phyloP scores from a whole-genome alignment of 2,113 vertebrate genomes.

The Ibidorhyncha struthersii region DNA sequence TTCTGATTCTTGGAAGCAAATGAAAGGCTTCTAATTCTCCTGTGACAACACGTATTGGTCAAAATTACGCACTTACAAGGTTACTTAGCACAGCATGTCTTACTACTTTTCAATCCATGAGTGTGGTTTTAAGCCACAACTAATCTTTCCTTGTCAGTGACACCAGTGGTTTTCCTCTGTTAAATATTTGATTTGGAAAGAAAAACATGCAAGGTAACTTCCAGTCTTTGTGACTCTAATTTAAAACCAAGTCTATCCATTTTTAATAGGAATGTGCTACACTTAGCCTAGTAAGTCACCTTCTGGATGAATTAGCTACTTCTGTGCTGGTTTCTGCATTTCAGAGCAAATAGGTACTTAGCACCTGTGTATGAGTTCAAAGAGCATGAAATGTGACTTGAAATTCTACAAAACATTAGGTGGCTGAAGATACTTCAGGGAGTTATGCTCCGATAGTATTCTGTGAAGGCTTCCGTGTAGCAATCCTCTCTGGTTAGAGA shows the following conservation, averaged over 20 bases:
- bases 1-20: neutral
- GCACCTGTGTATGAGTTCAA: neutral
- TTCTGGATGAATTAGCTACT: neutral
- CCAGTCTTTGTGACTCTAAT: constrained; percentile 30
- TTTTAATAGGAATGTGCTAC: constrained; percentile 57
- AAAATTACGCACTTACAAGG: neutral
- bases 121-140: constrained; percentile 36
- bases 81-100: neutral
- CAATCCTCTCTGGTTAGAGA: neutral
- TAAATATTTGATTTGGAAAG: constrained; percentile 76
- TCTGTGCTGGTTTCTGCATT: neutral
- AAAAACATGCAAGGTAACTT: constrained; percentile 34
- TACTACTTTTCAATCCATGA: neutral
- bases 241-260: constrained; percentile 54
- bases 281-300: neutral
- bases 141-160: constrained; percentile 43
- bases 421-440: neutral
- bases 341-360: neutral
- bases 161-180: constrained; percentile 52
- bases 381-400: neutral
- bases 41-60: neutral
- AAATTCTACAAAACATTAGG: neutral
- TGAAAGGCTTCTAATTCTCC: neutral
- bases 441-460: neutral
- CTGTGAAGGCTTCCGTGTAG: neutral